Evolutionary conservation across 2,888 invertebrate species (phyloP), one percentile per base, ranked within the genome.

Genomic region (Petrophora chlorosata): DNA sequence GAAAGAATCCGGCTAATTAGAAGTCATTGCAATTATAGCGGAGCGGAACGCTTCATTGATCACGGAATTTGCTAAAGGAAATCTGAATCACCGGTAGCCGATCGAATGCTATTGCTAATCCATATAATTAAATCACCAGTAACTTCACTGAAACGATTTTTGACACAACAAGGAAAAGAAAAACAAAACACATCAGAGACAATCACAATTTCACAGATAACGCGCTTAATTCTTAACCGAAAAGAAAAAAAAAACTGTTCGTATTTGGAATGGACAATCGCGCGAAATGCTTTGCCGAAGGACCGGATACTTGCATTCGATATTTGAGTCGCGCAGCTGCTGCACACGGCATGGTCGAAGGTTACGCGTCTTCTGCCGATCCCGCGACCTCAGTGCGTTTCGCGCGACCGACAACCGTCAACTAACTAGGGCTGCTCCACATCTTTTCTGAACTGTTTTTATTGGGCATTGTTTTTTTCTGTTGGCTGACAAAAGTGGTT

Each of bases 271-370:
- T 16, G 13, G 12, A 40, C 10, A n/a, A 19, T 34, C 15, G 10
- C 32, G 25, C 29, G 25, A 30, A 25, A 34, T 32, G 25, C 14
- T 35, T n/a, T 8, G 3, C 22, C 38, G 36, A 41, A 51, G 17
- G 26, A 43, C 43, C 43, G 53, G 70, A 85, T 89, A 89, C 89
- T 90, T 88, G 87, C 90, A 90, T 76, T 76, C 83, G 74, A 67
- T 78, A 74, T 62, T 82, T 85, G 61, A 89, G 67, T 40, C 82
- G 74, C 58, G 69, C 66, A 33, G 80, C 76, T 52, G 82, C 77
- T 44, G 79, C 76, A 71, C 90, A 90, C 76, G 86, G 89, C 89
- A 90, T 90, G 78, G 70, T 70, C 70, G 77, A 70, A 72, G 73
- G 76, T 77, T 74, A 70, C 65, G 67, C 65, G 65, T 64, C 67